A percentile compares a stretch with the other conserved stretches of the same genome.
Evolutionary conservation across 2,113 vertebrate genomes (phyloP).

Genomic region (Pristiophorus japonicus): DNA sequence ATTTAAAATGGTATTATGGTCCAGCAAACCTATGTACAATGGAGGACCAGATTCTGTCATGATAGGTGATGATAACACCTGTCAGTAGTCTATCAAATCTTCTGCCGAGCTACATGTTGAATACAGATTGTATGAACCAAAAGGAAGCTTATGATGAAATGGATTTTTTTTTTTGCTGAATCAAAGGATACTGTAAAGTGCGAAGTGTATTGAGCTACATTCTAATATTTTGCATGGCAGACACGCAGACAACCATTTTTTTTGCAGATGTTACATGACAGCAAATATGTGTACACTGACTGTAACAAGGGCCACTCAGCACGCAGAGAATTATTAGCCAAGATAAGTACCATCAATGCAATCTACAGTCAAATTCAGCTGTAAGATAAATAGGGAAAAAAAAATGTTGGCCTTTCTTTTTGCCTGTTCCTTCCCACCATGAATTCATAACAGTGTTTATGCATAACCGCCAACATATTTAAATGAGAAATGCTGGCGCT

Average conservation of each 20-base stretch:
- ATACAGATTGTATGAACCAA: background rate
- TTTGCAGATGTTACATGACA: background rate
- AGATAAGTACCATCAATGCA: background rate
- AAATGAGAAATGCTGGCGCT: background rate
- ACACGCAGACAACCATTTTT: background rate
- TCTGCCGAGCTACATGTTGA: background rate
- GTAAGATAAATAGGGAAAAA: background rate
- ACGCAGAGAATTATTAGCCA: background rate
- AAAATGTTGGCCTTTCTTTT: background rate
- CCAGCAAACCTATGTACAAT: background rate
- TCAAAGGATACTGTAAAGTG: background rate
- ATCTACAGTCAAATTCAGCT: background rate
- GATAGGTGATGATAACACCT: conserved; percentile 12
- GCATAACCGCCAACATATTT: background rate
- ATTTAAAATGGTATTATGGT: background rate
- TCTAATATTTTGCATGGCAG: background rate
- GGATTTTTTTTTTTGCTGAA: background rate
- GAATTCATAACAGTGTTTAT: background rate
- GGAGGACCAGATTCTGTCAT: background rate
- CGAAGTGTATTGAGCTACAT: background rate
- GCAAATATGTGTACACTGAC: background rate
- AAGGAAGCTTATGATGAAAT: background rate
- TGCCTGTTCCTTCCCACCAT: background rate
- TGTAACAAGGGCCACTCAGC: background rate
- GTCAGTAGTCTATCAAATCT: conserved; percentile 17